Conservation (phyloP, 2,888 invertebrate species). For the Lapara coniferarum region DNA sequence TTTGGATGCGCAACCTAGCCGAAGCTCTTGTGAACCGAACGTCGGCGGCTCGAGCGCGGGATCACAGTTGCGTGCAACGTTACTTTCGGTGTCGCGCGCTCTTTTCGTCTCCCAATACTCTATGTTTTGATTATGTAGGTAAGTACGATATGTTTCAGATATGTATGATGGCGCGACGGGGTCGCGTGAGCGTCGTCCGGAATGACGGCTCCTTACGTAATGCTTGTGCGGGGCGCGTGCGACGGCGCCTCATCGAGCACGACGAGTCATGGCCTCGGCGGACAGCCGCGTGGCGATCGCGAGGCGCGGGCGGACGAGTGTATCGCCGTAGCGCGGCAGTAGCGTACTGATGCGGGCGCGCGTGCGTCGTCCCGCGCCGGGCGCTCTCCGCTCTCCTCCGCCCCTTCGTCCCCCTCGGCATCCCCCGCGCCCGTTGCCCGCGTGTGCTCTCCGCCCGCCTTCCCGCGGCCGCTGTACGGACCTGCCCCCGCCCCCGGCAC, state of each 20-base stretch:
- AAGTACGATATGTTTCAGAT: slow-evolving; percentile 54
- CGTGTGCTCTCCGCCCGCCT: slow-evolving; percentile 60
- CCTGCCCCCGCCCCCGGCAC: slow-evolving; percentile 48
- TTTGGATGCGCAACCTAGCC: slow-evolving; percentile 46
- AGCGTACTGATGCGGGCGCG: slow-evolving; percentile 70
- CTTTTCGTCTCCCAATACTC: slow-evolving; percentile 36
- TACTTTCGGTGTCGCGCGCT: slow-evolving; percentile 31
- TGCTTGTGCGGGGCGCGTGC: slow-evolving; percentile 62
- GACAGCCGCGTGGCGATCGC: slow-evolving; percentile 68
- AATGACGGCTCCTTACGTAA: slow-evolving; percentile 66
- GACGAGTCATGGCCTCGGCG: slow-evolving; percentile 70
- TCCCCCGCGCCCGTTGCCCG: slow-evolving; percentile 56
- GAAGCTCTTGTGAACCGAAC: slow-evolving; percentile 9
- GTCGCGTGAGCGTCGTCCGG: slow-evolving; percentile 41
- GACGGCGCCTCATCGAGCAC: slow-evolving; percentile 71
- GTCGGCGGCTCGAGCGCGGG: slow-evolving; percentile 21
- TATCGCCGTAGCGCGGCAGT: slow-evolving; percentile 64
- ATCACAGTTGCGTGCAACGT: slow-evolving; percentile 26
- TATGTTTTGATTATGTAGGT: slow-evolving; percentile 43
- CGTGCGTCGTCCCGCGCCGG: slow-evolving; percentile 58
- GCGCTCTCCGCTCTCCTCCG: slow-evolving; percentile 50
- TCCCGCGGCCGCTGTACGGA: slow-evolving; percentile 51
- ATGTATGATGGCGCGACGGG: slow-evolving; percentile 48
- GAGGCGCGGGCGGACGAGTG: slow-evolving; percentile 58
- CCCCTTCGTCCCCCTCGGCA: slow-evolving; percentile 53